These are phyloP conservation scores for Hycleus cichorii DNA, from an alignment of 1,140 invertebrate species.

Conservation along the genomic window DNA sequence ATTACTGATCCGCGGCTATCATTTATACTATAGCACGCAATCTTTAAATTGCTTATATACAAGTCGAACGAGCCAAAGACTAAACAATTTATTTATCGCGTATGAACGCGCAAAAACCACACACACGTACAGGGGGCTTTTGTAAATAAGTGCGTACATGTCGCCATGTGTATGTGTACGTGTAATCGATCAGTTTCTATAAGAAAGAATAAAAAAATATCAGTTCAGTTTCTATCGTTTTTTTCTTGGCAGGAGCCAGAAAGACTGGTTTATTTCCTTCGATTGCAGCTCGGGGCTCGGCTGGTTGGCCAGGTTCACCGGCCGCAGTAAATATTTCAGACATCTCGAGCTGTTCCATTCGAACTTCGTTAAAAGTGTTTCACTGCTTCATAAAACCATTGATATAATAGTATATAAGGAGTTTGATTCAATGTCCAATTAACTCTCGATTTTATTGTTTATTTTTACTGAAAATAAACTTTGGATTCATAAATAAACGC, in stretches of 20 bases:
- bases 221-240: slow-evolving; percentile 22
- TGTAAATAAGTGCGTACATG: slow-evolving; percentile 1
- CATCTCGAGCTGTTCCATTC: slow-evolving; percentile 2
- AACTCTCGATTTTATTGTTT: too few species aligned
- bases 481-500: too few species aligned
- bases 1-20: slow-evolving; percentile 26
- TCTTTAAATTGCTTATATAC: slow-evolving; percentile 1
- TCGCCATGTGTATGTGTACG: neutral
- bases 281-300: slow-evolving; percentile 20
- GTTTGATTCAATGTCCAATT: too few species aligned
- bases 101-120: neutral
- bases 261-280: slow-evolving; percentile 30
- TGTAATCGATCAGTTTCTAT: slow-evolving; percentile 20
- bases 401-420: too few species aligned
- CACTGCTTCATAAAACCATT: too few species aligned
- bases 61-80: neutral
- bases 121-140: neutral
- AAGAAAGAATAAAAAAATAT: slow-evolving; percentile 21
- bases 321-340: slow-evolving; percentile 31
- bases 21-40: slow-evolving; percentile 29
- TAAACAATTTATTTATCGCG: slow-evolving; percentile 22
- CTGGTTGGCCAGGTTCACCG: slow-evolving; percentile 30
- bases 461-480: too few species aligned
- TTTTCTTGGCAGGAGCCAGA: slow-evolving; percentile 27
- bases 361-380: too few species aligned